A percentile compares a stretch with the other conserved stretches of the same genome.
Conservation (phyloP, 2,888 invertebrate genomes). For the Hartigia nigra region DNA sequence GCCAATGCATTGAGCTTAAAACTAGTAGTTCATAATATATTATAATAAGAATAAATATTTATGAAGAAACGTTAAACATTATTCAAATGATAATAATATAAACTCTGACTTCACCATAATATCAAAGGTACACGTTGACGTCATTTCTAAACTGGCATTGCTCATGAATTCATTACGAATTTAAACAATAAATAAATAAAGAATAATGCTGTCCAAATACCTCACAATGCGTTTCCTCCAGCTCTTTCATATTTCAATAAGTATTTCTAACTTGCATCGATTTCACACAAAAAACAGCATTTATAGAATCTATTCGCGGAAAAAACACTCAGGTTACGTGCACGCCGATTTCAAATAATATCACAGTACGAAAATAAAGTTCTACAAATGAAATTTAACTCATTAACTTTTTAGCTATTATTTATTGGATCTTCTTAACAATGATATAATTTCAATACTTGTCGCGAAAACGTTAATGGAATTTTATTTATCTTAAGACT, state of each 20-base stretch:
- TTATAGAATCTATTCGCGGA: conserved; percentile 19
- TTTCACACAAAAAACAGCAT: conserved; percentile 18
- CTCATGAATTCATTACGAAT: not conserved
- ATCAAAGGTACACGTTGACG: not conserved
- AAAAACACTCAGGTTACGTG: conserved; percentile 34
- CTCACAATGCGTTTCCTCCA: conserved; percentile 58
- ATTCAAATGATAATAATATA: not conserved
- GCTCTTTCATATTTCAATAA: conserved; percentile 51
- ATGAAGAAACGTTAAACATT: not conserved
- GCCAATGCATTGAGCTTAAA: too few relatives aligned
- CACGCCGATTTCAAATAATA: conserved; percentile 11
- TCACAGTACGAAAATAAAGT: conserved; percentile 12
- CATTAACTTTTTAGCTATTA: not conserved
- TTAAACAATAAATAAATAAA: not conserved
- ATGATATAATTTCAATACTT: conserved; percentile 19
- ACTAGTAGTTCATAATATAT: not conserved
- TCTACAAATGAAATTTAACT: conserved; percentile 3
- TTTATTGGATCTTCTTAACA: conserved; percentile 1
- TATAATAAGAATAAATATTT: not conserved
- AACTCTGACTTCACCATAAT: not conserved
- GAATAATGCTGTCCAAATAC: conserved; percentile 34
- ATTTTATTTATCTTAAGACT: conserved; percentile 35
- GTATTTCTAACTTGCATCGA: conserved; percentile 24
- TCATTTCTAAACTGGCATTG: not conserved
- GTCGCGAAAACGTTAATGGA: conserved; percentile 31